phyloP scores from a whole-genome alignment of 2,113 vertebrate species.

The Danio rerio region DNA sequence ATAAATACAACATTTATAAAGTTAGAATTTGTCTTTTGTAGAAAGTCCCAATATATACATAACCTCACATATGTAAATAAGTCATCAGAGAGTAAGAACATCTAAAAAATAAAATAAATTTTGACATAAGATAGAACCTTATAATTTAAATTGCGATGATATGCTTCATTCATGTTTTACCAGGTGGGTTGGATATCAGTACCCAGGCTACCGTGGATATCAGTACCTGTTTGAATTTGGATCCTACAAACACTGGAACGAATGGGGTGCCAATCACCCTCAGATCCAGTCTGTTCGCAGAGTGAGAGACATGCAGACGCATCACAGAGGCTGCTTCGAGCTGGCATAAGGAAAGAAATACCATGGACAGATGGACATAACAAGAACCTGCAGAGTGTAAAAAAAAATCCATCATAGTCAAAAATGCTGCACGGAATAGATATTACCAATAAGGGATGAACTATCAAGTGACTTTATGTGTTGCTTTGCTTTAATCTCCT shows the following conservation, averaged over 20 bases:
- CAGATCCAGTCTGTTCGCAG: slow-evolving; percentile 85
- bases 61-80: too few species aligned
- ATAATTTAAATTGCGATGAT: neutral
- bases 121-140: too few species aligned
- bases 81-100: too few species aligned
- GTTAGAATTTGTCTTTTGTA: too few species aligned
- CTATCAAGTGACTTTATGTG: too few species aligned
- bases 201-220: slow-evolving; percentile 84
- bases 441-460: too few species aligned
- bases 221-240: slow-evolving; percentile 82
- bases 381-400: slow-evolving; percentile 8
- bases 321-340: slow-evolving; percentile 81
- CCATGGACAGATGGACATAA: slow-evolving; percentile 49
- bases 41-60: too few species aligned
- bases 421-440: neutral
- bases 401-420: neutral
- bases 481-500: neutral
- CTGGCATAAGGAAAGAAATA: slow-evolving; percentile 62
- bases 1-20: too few species aligned
- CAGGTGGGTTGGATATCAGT: slow-evolving; percentile 86
- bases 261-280: slow-evolving; percentile 82
- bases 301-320: slow-evolving; percentile 84
- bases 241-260: slow-evolving; percentile 82
- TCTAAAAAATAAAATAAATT: too few species aligned
- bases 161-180: neutral